These are phyloP conservation scores for Camponotus floridanus DNA, from an alignment of 1,140 invertebrate species.

Conservation along the genomic window DNA sequence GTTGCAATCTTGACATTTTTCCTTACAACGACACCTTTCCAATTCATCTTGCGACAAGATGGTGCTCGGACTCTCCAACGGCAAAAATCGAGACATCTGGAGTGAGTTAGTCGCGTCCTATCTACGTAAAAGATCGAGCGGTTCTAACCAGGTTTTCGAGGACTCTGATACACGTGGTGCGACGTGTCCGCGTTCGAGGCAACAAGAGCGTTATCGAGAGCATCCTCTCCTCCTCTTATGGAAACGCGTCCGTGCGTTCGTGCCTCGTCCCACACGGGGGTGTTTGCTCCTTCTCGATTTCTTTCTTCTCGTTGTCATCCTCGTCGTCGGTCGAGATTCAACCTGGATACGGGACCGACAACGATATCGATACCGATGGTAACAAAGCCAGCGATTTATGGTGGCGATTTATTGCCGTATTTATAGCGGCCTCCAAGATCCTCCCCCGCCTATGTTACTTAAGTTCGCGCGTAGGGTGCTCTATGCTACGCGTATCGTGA, in stretches of 20 bases:
- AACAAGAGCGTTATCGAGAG: constrained; percentile 79
- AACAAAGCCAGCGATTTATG: constrained; percentile 76
- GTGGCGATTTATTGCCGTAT: constrained; percentile 74
- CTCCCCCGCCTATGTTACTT: background rate
- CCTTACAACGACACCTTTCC: background rate
- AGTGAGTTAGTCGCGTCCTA: constrained; percentile 62
- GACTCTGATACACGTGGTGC: constrained; percentile 70
- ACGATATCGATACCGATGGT: constrained; percentile 73
- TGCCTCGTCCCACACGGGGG: constrained; percentile 75
- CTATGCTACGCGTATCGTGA: background rate
- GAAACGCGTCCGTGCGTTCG: constrained; percentile 76
- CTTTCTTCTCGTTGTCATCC: constrained; percentile 48
- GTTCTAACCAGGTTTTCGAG: constrained; percentile 64
- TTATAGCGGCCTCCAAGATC: constrained; percentile 59
- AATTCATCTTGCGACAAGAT: constrained; percentile 39
- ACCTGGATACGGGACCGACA: constrained; percentile 66
- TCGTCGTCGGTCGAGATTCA: constrained; percentile 61
- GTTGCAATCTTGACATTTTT: constrained; percentile 16
- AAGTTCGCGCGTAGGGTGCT: constrained; percentile 5
- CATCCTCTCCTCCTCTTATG: constrained; percentile 73
- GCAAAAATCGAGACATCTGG: constrained; percentile 60
- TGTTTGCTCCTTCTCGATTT: constrained; percentile 48
- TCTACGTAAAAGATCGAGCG: constrained; percentile 68
- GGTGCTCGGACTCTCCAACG: constrained; percentile 47
- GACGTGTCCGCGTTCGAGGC: constrained; percentile 72